Percentiles rank a stretch among this genome's conserved stretches.
These are phyloP conservation scores for Anorthoa munda DNA, from an alignment of 2,888 invertebrate genomes.

Conservation along the genomic window DNA sequence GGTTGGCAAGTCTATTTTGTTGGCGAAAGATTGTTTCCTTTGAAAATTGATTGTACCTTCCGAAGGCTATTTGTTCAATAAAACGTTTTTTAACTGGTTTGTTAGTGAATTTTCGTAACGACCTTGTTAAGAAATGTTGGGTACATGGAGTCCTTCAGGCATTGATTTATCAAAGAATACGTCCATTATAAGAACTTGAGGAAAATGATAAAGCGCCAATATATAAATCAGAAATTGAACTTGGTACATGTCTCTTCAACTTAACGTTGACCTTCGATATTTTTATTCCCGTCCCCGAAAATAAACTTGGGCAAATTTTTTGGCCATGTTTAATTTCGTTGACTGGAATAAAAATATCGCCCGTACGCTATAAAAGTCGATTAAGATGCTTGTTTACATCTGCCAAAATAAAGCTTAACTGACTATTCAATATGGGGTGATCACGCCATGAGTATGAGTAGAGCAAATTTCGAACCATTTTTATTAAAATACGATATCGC, in stretches of 20 bases:
- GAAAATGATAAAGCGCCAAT: too few relatives aligned
- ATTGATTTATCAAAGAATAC: not conserved
- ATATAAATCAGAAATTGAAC: too few relatives aligned
- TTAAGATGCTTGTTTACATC: too few relatives aligned
- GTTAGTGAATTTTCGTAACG: not conserved
- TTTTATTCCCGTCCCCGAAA: too few relatives aligned
- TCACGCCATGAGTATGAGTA: too few relatives aligned
- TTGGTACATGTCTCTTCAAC: too few relatives aligned
- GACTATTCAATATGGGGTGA: too few relatives aligned
- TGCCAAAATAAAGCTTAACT: too few relatives aligned
- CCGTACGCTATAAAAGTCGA: not conserved
- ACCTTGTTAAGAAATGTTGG: not conserved
- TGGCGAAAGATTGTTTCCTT: constrained; percentile 60
- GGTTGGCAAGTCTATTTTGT: constrained; percentile 63
- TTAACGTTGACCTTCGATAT: too few relatives aligned
- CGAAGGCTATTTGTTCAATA: constrained; percentile 48
- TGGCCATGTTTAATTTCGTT: too few relatives aligned
- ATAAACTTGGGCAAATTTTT: not conserved
- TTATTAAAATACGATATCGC: too few relatives aligned
- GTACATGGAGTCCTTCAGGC: not conserved
- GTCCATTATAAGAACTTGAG: not conserved
- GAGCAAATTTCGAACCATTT: too few relatives aligned
- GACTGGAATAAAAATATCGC: not conserved
- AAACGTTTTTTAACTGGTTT: constrained; percentile 25
- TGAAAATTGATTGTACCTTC: constrained; percentile 60